Conservation (phyloP, 2,113 vertebrate species). For the Thermophis baileyi region DNA sequence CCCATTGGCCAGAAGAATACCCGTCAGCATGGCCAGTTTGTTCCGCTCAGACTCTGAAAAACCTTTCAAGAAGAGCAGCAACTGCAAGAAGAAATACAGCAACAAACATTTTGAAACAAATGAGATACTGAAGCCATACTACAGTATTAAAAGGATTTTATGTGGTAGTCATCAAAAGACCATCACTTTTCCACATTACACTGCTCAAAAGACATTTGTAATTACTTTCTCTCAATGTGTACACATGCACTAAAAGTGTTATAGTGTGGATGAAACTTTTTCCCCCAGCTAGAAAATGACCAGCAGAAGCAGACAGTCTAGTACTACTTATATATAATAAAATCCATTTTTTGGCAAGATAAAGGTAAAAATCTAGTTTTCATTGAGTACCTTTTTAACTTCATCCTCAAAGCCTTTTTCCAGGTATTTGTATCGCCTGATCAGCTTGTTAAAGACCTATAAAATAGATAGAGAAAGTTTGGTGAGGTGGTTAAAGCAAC, state of each 20-base stretch:
- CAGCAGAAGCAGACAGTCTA: background rate
- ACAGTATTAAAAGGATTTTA: background rate
- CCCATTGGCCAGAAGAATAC: conserved; percentile 95
- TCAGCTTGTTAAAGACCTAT: conserved; percentile 99
- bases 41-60: conserved; percentile 98
- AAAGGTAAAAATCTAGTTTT: background rate
- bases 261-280: background rate
- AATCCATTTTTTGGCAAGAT: background rate
- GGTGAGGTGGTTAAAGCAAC: background rate
- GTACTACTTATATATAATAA: background rate
- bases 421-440: conserved; percentile 99
- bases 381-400: conserved; percentile 86
- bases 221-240: background rate
- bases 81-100: conserved; percentile 62
- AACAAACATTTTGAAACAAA: background rate
- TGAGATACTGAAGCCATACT: background rate
- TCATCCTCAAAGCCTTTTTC: conserved; percentile 99
- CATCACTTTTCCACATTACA: background rate
- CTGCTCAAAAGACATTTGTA: background rate
- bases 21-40: conserved; percentile 97
- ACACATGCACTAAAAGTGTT: background rate
- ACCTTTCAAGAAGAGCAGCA: conserved; percentile 97
- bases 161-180: background rate
- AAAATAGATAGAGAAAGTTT: background rate
- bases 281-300: background rate